A percentile compares a stretch with the other conserved stretches of the same genome.
These are phyloP conservation scores for Lindbergichthys nudifrons DNA, from an alignment of 2,797 vertebrate species.

Conservation along the genomic window DNA sequence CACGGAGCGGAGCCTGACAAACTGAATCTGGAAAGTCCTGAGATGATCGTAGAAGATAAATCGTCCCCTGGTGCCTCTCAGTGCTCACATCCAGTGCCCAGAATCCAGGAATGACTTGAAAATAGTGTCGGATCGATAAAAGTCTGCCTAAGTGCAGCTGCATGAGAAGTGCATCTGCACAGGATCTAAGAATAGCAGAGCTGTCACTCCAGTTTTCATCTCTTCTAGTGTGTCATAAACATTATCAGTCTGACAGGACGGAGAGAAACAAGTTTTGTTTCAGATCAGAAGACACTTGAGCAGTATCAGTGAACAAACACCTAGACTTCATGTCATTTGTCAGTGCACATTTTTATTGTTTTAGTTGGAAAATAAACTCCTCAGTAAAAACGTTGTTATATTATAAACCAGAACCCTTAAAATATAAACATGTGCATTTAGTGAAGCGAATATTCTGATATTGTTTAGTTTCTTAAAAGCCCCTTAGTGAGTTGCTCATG, in stretches of 20 bases:
- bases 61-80: too few relatives aligned
- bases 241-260: background rate
- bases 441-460: background rate
- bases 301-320: background rate
- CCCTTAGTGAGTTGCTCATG: background rate
- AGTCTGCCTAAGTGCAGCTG: slow-evolving; percentile 3
- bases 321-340: slow-evolving; percentile 1
- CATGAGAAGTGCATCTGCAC: background rate
- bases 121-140: background rate
- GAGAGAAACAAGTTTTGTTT: background rate
- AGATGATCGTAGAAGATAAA: too few relatives aligned
- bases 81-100: background rate
- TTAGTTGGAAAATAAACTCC: slow-evolving; percentile 41
- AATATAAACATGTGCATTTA: background rate
- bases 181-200: slow-evolving; percentile 11
- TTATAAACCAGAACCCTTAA: slow-evolving; percentile 2
- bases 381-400: slow-evolving; percentile 7
- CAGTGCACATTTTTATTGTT: slow-evolving; percentile 29
- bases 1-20: background rate
- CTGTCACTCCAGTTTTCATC: slow-evolving; percentile 8
- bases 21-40: background rate
- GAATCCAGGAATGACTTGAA: background rate
- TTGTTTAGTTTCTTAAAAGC: background rate
- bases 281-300: background rate
- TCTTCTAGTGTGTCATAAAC: slow-evolving; percentile 7